phyloP scores from a whole-genome alignment of 2,113 vertebrate genomes.

The Corynorhinus townsendii region DNA sequence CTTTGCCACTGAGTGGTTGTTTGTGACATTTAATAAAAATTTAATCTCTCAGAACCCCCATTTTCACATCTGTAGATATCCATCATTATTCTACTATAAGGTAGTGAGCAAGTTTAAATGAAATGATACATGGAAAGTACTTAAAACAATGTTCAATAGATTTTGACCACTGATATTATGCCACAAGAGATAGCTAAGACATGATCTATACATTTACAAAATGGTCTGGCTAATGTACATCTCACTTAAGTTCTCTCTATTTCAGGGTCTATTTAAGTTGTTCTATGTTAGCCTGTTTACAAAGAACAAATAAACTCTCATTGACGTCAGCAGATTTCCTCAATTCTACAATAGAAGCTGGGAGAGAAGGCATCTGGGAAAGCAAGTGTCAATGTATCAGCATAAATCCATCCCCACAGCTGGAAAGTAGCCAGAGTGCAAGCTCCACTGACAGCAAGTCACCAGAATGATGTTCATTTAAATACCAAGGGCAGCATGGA shows the following conservation, averaged over 20 bases:
- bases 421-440: background rate
- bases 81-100: background rate
- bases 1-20: background rate
- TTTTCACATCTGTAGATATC: background rate
- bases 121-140: background rate
- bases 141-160: background rate
- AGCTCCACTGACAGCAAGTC: slow-evolving; percentile 11
- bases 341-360: background rate
- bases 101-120: background rate
- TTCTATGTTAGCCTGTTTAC: background rate
- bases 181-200: background rate
- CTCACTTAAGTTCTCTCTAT: background rate
- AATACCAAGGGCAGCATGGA: slow-evolving; percentile 35
- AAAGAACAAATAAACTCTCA: slow-evolving; percentile 13
- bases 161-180: background rate
- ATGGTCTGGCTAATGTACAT: background rate
- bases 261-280: background rate
- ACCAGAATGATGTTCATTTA: slow-evolving; percentile 23
- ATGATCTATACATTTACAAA: background rate
- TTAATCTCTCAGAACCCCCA: background rate
- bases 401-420: background rate
- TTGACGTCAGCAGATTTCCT: slow-evolving; percentile 5
- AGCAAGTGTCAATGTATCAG: slow-evolving; percentile 11
- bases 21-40: background rate
- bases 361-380: background rate